A percentile compares a stretch with the other conserved stretches of the same genome.
Conservation (phyloP, 2,888 invertebrate genomes). For the Trimorus sp. region DNA sequence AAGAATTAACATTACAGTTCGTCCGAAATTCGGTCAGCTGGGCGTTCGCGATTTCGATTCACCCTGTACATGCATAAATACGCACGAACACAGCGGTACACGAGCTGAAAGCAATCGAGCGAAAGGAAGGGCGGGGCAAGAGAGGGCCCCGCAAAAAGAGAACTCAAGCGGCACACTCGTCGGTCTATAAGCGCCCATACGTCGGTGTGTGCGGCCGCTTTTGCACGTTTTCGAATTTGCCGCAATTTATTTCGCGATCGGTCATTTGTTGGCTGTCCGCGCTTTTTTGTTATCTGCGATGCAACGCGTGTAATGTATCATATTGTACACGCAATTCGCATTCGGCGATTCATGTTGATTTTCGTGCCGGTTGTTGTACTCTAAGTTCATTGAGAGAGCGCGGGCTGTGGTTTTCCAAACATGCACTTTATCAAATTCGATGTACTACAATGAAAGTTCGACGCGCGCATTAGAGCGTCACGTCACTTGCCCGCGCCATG, state of each 20-base stretch:
- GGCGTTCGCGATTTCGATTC: slow-evolving; percentile 42
- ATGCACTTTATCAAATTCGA: slow-evolving; percentile 63
- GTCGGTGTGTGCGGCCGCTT: background rate
- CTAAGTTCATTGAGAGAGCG: slow-evolving; percentile 50
- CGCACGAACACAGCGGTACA: slow-evolving; percentile 9
- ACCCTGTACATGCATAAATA: slow-evolving; percentile 54
- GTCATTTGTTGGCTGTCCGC: slow-evolving; percentile 57
- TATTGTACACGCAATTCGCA: slow-evolving; percentile 44
- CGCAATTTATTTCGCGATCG: slow-evolving; percentile 54
- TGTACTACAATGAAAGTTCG: slow-evolving; percentile 53
- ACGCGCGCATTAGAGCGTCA: slow-evolving; percentile 47
- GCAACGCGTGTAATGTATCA: slow-evolving; percentile 54
- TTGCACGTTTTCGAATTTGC: slow-evolving; percentile 40
- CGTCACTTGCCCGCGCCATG: slow-evolving; percentile 33
- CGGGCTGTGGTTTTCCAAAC: slow-evolving; percentile 49
- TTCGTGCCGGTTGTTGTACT: slow-evolving; percentile 38
- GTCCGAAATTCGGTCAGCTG: slow-evolving; percentile 31
- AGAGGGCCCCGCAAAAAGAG: slow-evolving; percentile 43
- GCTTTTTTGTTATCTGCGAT: slow-evolving; percentile 35
- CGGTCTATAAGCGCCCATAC: slow-evolving; percentile 6
- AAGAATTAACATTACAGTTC: slow-evolving; percentile 24
- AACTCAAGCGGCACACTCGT: slow-evolving; percentile 25
- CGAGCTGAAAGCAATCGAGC: slow-evolving; percentile 54
- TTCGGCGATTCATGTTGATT: slow-evolving; percentile 52
- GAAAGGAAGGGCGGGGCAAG: slow-evolving; percentile 53